Base-by-base conservation (phyloP, 2,113 vertebrate species). In the Ibidorhyncha struthersii region DNA sequence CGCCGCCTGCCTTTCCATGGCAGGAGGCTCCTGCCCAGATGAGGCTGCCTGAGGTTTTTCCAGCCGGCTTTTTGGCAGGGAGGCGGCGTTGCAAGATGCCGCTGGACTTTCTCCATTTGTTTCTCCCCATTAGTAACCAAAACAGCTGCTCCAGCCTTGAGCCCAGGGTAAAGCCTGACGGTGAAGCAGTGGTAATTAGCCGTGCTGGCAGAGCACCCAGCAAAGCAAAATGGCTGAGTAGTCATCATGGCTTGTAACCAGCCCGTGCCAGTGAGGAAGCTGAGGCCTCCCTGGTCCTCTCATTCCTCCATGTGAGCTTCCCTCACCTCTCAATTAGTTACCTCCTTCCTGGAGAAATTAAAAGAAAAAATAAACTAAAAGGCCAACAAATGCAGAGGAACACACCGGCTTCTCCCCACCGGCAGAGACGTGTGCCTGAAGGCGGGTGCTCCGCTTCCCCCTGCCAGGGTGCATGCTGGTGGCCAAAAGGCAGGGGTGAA, bases 341-440 rank as follows among this genome's bases (percentile, higher is more conserved):
- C 12, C 63, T 87, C 38, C n/a, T 74, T 86, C 69, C 69, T 56
- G 38, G 29, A 86, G 62, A 32, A 79, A 53, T 49, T 82, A 41
- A 17, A 93, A 84, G n/a, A 6, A 88, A 93, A 87, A 86, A 90
- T 65, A 89, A 96, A 81, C 72, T 50, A 36, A 61, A 80, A 86
- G 41, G 49, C 40, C 26, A 58, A 3, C 36, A 61, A 36, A 49
- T 0, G 0, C 15, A 21, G 43, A 83, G 40, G 71, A 80, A 52
- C 21, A 25, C 19, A 13, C 3, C 0, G 0, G 43, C 41, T 66
- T 72, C 32, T 21, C 52, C 52, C 61, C 7, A 3, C 18, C 2
- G 3, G 27, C 18, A 25, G 63, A 86, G 49, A 30, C 0, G 0
- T 22, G 36, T 45, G 18, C 82, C 55, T 53, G 27, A 43, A 85